Base-by-base conservation (phyloP, 64 coral and sea anemone species). In the Orbicella faveolata region DNA sequence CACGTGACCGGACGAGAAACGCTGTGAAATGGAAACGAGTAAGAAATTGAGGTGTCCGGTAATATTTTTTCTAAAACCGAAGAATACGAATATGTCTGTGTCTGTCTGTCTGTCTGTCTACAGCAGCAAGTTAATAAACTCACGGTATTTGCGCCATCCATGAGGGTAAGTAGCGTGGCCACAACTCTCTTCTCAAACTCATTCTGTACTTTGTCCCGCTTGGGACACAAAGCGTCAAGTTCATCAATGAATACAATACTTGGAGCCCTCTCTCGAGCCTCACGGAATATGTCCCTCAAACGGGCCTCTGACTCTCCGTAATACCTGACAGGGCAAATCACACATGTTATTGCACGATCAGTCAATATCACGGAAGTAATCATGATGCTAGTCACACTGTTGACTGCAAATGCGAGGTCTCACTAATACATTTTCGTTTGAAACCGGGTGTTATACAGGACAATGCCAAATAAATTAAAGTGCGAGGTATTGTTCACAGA, bases 111-210 rank as follows among this genome's bases (percentile, higher is more conserved):
- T 48, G 44, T 48, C 44, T 48, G 44, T 48, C 44, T 48, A 48
- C 5, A 48, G 44, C 44, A 48, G 5, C 44, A 48, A 48, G 44
- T 48, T 48, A 48, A 6, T 48, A 48, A 48, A 54, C 79, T 73
- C 48, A 90, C 89, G n/a, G 83, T 88, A n/a, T 89, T 61, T 76
- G 95, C 89, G 16, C 97, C 97, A 85, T 99, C 97, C 97, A 99
- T 99, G 35, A 99, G 39, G 3, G 97, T 99, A 0, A 99, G 91
- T 14, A 99, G 51, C 2, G 97, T 99, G 9, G 97, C 97, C 59
- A 99, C 97, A 37, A 99, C 83, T 94, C 97, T 93, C 78, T 96
- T 95, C 85, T 99, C 97, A 81, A 99, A 99, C 74, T 99, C 97
- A 83, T 99, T 99, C 34, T 99, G 97, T 61, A 99, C 94, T 64